Base-by-base conservation (phyloP, 2,797 vertebrate genomes). In the Danio albolineatus region DNA sequence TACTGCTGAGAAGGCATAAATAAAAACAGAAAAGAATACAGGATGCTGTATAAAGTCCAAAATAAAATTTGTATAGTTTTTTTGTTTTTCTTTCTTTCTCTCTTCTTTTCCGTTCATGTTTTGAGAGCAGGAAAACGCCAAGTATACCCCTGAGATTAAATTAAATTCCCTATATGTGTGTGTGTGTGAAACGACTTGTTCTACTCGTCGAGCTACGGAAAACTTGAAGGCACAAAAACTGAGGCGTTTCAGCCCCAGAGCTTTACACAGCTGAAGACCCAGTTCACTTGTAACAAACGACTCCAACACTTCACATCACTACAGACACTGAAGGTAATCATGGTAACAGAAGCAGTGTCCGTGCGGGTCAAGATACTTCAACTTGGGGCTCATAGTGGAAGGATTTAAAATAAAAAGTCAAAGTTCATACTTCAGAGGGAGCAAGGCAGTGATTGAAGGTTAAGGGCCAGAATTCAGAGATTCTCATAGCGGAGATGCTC, bases 141-240 rank as follows among this genome's bases (percentile, higher is more conserved):
- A 90, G 90, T 90, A 88, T 90, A 90, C 91, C 93, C 94, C 94
- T 95, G 94, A 95, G 94, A 93, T 94, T 88, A 92, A 93, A 91
- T 91, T 89, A 91, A 89, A 88, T 79, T 88, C 90, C 87, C 89
- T 60, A 75, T 61, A 72, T 39, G 21, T 88, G 90, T 79, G 85
- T 86, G 28, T 28, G 85, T 89, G 88, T 28, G 28, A 28, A 28
- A 90, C 86, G 87, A 86, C 89, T 71, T 86, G 83, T 88, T 87
- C 84, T 85, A 86, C 85, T 89, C 86, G 62, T 83, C 86, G 85
- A 87, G 86, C 88, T 87, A 88, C 89, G 89, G 89, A 88, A 88
- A 92, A 89, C 83, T 89, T 90, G 90, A 95, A 95, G 94, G 94
- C 94, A 95, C 95, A 92, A 90, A 90, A 91, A 91, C 83, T 77